Conservation (phyloP, 2,113 vertebrate species). For the Hydropotes inermis region DNA sequence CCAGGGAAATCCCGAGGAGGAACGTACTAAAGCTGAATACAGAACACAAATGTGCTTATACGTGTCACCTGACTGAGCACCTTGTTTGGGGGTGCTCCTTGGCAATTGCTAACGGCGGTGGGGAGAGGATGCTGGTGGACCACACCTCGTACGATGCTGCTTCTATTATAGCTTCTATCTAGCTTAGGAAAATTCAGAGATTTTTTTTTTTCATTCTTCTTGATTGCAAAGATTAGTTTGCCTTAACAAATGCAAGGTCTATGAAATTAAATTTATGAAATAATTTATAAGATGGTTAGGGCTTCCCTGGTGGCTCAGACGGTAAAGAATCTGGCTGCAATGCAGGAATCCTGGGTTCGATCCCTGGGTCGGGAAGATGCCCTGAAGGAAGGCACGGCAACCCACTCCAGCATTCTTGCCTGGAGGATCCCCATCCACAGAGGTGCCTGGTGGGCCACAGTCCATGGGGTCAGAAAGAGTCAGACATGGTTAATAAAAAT, state of each 20-base stretch:
- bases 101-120: not conserved
- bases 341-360: not conserved
- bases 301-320: not conserved
- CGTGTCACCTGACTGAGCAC: not conserved
- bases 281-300: not conserved
- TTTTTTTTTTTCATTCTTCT: not conserved
- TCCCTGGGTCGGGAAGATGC: not conserved
- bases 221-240: not conserved
- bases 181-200: not conserved
- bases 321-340: not conserved
- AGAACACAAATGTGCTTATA: not conserved
- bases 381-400: not conserved
- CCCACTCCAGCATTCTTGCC: not conserved
- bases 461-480: not conserved
- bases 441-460: not conserved
- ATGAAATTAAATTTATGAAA: not conserved
- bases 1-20: not conserved
- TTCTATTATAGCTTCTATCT: not conserved
- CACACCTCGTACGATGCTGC: rapidly evolving
- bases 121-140: too few relatives aligned
- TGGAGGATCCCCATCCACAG: not conserved
- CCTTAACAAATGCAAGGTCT: not conserved
- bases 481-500: not conserved
- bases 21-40: not conserved
- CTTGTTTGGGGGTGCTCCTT: not conserved